Conservation (phyloP, 2,113 vertebrate genomes). For the Phaethornis superciliosus region DNA sequence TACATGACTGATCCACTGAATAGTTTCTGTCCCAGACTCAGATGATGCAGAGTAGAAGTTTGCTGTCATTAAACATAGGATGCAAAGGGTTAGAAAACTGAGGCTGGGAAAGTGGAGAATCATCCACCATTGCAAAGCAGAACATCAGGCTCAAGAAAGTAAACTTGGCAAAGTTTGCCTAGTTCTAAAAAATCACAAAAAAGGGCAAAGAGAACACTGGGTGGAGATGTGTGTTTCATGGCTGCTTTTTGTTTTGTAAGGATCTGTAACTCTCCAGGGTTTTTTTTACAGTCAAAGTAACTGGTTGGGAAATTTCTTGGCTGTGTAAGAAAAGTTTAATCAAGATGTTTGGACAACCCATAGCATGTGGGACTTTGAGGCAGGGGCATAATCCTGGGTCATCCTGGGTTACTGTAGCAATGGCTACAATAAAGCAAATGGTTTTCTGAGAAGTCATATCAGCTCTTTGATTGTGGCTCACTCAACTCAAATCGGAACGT, state of each 20-base stretch:
- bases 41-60: neutral
- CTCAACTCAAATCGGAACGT: neutral
- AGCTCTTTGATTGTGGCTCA: neutral
- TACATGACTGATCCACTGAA: neutral
- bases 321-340: slow-evolving; percentile 25
- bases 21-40: neutral
- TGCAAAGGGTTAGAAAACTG: neutral
- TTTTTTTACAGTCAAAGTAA: slow-evolving; percentile 47
- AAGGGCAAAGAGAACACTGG: slow-evolving; percentile 26
- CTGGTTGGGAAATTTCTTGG: slow-evolving; percentile 53
- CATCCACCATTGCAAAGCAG: neutral
- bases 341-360: neutral
- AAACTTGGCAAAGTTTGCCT: neutral
- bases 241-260: slow-evolving; percentile 27
- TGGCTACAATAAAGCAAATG: neutral
- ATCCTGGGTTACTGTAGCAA: neutral
- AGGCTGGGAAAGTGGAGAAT: neutral
- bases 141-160: neutral
- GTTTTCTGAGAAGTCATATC: neutral
- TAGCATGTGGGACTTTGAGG: neutral
- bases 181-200: neutral
- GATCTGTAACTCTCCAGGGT: slow-evolving; percentile 5
- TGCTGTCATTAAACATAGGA: neutral
- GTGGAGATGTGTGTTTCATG: neutral
- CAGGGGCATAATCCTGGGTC: neutral